Evolutionary conservation across 2,113 vertebrate species (phyloP).

Genomic region (Axis porcinus): DNA sequence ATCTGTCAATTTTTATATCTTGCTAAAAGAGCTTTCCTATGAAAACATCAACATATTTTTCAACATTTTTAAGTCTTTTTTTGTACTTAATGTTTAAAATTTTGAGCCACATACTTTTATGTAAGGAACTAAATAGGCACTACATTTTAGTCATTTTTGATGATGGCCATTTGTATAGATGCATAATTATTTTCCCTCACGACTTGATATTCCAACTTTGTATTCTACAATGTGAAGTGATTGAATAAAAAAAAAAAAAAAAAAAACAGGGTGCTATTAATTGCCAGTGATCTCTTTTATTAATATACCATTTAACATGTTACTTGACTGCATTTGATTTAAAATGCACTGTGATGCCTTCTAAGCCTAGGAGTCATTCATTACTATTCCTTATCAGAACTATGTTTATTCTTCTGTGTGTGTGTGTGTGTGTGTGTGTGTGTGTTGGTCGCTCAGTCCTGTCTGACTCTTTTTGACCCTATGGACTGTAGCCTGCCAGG

Average conservation of each 20-base stretch:
- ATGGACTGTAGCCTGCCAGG: too few relatives aligned
- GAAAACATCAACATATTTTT: not conserved
- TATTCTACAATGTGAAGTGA: not conserved
- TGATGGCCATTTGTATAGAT: not conserved
- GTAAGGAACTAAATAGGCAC: not conserved
- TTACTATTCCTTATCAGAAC: too few relatives aligned
- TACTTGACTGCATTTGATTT: not conserved
- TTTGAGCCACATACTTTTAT: not conserved
- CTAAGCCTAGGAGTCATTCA: too few relatives aligned
- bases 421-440: too few relatives aligned
- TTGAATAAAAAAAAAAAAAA: not conserved
- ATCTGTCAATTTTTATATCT: not conserved
- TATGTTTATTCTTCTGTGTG: too few relatives aligned
- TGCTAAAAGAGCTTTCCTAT: not conserved
- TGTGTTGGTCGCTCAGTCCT: too few relatives aligned
- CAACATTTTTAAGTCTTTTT: not conserved
- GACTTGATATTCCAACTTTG: not conserved
- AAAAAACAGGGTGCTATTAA: not conserved
- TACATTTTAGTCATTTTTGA: not conserved
- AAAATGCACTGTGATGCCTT: not conserved
- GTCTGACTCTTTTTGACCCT: too few relatives aligned
- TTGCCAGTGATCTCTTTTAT: not conserved
- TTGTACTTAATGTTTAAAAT: not conserved
- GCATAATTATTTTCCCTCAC: not conserved
- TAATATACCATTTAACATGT: not conserved